Evolutionary conservation across 2,888 invertebrate genomes (phyloP).

Genomic region (Myopa testacea): DNA sequence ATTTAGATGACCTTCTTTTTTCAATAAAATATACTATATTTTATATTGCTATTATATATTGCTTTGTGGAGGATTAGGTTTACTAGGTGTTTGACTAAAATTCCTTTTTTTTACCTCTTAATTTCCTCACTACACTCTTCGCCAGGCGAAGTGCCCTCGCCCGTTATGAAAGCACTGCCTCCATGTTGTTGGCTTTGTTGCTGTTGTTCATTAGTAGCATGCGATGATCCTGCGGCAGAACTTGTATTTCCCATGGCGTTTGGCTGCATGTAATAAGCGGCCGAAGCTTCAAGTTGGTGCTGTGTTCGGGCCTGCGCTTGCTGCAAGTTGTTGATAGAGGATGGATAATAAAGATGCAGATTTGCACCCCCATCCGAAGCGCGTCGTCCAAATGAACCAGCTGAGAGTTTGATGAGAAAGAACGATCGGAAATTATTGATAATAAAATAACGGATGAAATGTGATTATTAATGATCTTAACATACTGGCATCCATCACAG

Average conservation of each 20-base stretch:
- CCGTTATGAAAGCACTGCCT: not conserved
- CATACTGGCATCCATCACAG: slow-evolving; percentile 85
- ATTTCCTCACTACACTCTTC: slow-evolving; percentile 68
- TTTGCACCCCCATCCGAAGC: slow-evolving; percentile 97
- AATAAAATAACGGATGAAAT: slow-evolving; percentile 5
- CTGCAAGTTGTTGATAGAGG: slow-evolving; percentile 67
- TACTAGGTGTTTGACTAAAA: too few species aligned
- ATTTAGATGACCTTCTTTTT: too few species aligned
- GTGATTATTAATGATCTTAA: slow-evolving; percentile 45
- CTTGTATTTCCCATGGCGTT: slow-evolving; percentile 31
- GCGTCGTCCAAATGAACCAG: slow-evolving; percentile 86
- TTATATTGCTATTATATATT: too few species aligned
- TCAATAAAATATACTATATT: too few species aligned
- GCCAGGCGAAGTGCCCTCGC: slow-evolving; percentile 42
- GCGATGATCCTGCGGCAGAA: not conserved
- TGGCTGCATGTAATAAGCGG: slow-evolving; percentile 56
- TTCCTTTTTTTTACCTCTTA: slow-evolving; percentile 56
- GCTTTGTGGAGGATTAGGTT: too few species aligned
- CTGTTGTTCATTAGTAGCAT: slow-evolving; percentile 50
- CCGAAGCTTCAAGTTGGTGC: slow-evolving; percentile 46
- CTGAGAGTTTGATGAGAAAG: slow-evolving; percentile 61
- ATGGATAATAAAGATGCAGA: slow-evolving; percentile 78
- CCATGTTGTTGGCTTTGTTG: slow-evolving; percentile 47
- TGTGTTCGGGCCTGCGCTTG: slow-evolving; percentile 55
- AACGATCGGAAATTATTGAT: not conserved